Percentiles rank a stretch among this genome's conserved stretches.
These are phyloP conservation scores for Lysandra bellargus DNA, from an alignment of 2,888 invertebrate species.

Conservation along the genomic window DNA sequence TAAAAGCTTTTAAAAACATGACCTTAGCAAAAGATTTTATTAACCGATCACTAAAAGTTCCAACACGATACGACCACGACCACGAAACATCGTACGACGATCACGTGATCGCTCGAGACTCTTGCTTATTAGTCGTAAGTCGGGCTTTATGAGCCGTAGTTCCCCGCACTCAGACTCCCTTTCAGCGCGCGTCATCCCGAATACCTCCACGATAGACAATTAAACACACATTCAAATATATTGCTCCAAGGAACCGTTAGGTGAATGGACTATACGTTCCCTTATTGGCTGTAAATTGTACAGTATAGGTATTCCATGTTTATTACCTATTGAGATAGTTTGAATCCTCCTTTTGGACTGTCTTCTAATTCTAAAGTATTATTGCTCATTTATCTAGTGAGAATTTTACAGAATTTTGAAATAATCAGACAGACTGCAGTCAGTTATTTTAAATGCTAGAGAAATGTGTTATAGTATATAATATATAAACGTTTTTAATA, in stretches of 20 bases:
- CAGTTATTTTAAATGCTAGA: too few species aligned
- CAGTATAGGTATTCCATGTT: not conserved
- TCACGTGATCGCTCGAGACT: not conserved
- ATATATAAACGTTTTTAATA: too few species aligned
- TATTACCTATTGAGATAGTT: not conserved
- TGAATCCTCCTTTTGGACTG: not conserved
- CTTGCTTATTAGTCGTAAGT: not conserved
- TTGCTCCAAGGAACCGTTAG: not conserved
- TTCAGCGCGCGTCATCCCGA: not conserved
- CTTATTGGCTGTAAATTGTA: not conserved
- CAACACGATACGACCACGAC: not conserved
- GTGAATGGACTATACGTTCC: not conserved
- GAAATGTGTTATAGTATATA: too few species aligned
- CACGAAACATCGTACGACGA: not conserved
- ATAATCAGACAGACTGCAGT: too few species aligned
- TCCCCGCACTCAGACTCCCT: conserved; percentile 4
- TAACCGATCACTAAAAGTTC: not conserved
- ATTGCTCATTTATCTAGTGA: too few species aligned
- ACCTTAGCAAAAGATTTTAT: not conserved
- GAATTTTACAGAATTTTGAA: too few species aligned
- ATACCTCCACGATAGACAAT: not conserved
- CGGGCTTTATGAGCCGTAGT: not conserved
- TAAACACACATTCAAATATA: conserved; percentile 16
- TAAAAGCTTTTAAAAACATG: too few species aligned
- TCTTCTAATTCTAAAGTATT: not conserved